Conservation (phyloP, 1,140 invertebrate species). For the Hyposmocoma kahamanoa region DNA sequence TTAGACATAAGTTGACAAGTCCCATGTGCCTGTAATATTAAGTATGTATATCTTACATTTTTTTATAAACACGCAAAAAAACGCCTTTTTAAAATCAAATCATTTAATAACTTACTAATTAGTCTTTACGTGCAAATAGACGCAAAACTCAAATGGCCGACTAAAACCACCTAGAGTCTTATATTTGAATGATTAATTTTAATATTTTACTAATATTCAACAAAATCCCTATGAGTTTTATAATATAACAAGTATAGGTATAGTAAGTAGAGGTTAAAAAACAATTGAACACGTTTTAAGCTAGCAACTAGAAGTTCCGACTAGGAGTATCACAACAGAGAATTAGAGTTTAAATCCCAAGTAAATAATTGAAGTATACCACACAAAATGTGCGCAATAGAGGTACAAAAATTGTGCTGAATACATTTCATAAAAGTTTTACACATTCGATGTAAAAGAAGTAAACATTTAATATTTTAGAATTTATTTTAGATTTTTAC, state of each 20-base stretch:
- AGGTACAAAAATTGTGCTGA: not conserved
- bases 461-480: not conserved
- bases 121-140: too few species aligned
- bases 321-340: slow-evolving; percentile 9
- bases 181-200: too few species aligned
- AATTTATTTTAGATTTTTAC: slow-evolving; percentile 15
- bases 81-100: too few species aligned
- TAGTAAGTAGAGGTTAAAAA: not conserved
- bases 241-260: not conserved
- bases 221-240: too few species aligned
- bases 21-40: too few species aligned
- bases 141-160: too few species aligned
- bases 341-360: not conserved
- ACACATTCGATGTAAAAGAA: slow-evolving; percentile 18
- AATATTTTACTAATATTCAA: too few species aligned
- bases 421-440: not conserved
- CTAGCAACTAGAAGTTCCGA: slow-evolving; percentile 6
- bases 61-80: too few species aligned
- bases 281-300: slow-evolving; percentile 11
- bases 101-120: too few species aligned
- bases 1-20: too few species aligned
- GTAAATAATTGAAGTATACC: not conserved
- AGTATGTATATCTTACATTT: too few species aligned
- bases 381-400: not conserved
- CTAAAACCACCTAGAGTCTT: too few species aligned